Percentiles rank a stretch among this genome's conserved stretches.
Conservation (phyloP, 2,888 invertebrate species). For the Carterocephalus palaemon region DNA sequence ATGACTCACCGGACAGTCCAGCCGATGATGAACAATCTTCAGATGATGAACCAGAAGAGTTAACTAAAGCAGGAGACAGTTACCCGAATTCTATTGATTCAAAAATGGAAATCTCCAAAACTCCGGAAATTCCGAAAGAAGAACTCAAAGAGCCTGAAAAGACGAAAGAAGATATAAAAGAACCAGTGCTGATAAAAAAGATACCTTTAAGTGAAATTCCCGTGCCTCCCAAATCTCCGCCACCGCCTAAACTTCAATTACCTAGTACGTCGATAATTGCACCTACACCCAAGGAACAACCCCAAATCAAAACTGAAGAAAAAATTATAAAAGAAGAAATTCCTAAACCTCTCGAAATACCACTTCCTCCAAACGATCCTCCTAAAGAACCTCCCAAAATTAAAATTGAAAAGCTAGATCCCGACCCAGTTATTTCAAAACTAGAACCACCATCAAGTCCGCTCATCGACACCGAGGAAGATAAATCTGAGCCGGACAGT, state of each 20-base stretch:
- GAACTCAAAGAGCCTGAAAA: constrained; percentile 42
- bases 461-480: constrained; percentile 69
- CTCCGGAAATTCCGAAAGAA: constrained; percentile 45
- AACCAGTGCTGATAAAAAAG: constrained; percentile 39
- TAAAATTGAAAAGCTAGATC: constrained; percentile 47
- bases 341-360: constrained; percentile 41
- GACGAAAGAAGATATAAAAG: constrained; percentile 39
- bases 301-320: constrained; percentile 31
- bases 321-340: constrained; percentile 35
- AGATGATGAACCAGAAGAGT: constrained; percentile 61
- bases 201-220: constrained; percentile 52
- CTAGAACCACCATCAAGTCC: constrained; percentile 63
- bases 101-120: constrained; percentile 40
- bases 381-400: constrained; percentile 36
- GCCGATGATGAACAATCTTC: constrained; percentile 77
- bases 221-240: constrained; percentile 54
- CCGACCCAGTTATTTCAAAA: constrained; percentile 44
- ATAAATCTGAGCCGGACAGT: constrained; percentile 73
- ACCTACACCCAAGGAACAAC: constrained; percentile 28
- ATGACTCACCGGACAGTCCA: constrained; percentile 72
- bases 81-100: constrained; percentile 44
- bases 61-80: constrained; percentile 46
- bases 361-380: constrained; percentile 43
- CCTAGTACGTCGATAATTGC: constrained; percentile 24
- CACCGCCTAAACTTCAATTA: constrained; percentile 33